phyloP scores from a whole-genome alignment of 2,113 vertebrate species.

The Leuciscus idus region DNA sequence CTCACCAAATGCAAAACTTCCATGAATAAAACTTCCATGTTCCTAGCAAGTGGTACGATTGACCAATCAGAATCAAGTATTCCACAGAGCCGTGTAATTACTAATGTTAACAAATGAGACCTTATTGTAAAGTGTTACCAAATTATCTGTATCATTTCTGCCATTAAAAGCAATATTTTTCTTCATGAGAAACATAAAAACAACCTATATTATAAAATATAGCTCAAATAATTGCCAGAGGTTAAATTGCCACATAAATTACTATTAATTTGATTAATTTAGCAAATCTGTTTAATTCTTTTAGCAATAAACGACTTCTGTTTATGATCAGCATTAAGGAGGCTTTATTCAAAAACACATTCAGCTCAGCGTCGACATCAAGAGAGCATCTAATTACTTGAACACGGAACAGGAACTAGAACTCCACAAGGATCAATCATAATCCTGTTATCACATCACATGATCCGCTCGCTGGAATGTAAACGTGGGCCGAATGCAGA shows the following conservation, averaged over 20 bases:
- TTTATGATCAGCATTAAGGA: not conserved
- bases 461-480: slow-evolving; percentile 16
- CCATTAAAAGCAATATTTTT: not conserved
- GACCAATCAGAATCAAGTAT: too few relatives aligned
- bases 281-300: not conserved
- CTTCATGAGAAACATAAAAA: too few relatives aligned
- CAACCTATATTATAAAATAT: too few relatives aligned
- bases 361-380: not conserved
- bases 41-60: too few relatives aligned
- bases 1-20: too few relatives aligned
- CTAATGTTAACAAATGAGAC: too few relatives aligned
- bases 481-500: not conserved
- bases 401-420: slow-evolving; percentile 7
- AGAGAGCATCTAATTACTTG: not conserved
- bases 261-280: not conserved
- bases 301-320: not conserved
- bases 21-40: too few relatives aligned
- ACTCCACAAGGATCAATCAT: not conserved
- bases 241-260: not conserved
- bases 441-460: slow-evolving; percentile 43
- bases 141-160: too few relatives aligned
- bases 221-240: not conserved
- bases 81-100: too few relatives aligned
- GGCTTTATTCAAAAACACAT: not conserved
- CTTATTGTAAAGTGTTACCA: too few relatives aligned